Base-by-base conservation (phyloP, 2,113 vertebrate genomes). In the Rhodinocichla rosea region DNA sequence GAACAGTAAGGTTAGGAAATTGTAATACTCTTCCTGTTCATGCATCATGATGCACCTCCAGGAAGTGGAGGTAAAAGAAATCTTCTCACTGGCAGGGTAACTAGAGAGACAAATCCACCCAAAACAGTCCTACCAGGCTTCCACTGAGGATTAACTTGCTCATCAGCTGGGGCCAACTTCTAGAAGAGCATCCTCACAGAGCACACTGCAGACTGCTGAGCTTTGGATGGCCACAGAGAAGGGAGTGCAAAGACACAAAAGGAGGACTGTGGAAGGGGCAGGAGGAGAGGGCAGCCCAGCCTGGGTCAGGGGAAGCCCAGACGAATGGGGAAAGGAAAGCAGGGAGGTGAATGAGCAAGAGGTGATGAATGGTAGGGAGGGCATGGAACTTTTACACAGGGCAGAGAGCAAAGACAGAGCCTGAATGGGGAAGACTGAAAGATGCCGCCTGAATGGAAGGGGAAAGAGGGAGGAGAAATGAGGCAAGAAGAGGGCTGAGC, bases 321-420 rank as follows among this genome's bases (percentile, higher is more conserved):
- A 80, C 95, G 95, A 96, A 91, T 68, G 89, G 69, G 74, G 79
- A 45, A 88, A 85, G 70, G 71, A 78, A 94, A 87, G 79, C 45
- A 83, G 78, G 55, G 63, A 47, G 26, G 93, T 91, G 95, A 94
- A 96, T 94, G 87, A 96, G 90, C 89, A 77, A 56, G 74, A 83
- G 63, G 82, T 78, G 67, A 90, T 96, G 85, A 95, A 94, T 94
- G 90, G 94, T 55, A 50, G 79, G 55, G 90, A 93, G 86, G 83
- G 89, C 92, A 95, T 13, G 44, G 39, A 86, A 87, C 89, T 91
- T 87, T 88, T 80, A 86, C 93, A 76, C 22, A 94, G 92, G 94
- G 69, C 95, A 96, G 93, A 96, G 82, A 95, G 97, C 97, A 95
- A 88, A 95, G 83, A 37, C 69, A 75, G 94, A 92, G 60, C 60